These are phyloP conservation scores for Eupithecia subfuscata DNA, from an alignment of 2,888 invertebrate genomes.

Conservation along the genomic window DNA sequence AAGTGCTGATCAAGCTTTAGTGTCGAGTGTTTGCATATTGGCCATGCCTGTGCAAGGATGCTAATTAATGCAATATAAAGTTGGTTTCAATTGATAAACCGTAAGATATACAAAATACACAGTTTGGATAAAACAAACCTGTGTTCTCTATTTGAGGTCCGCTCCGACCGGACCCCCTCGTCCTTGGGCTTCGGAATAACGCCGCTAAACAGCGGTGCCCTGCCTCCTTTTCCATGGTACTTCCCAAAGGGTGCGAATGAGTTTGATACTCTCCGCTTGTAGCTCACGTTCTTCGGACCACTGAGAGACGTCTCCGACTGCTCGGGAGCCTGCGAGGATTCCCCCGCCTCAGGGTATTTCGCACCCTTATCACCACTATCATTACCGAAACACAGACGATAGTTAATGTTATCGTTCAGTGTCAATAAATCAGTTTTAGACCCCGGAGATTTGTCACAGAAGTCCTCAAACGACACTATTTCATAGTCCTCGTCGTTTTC, in stretches of 20 bases:
- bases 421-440: conserved; percentile 82
- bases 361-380: conserved; percentile 58
- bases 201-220: conserved; percentile 68
- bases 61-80: neutral
- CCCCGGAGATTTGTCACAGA: conserved; percentile 82
- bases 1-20: neutral
- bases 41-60: neutral
- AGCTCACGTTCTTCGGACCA: conserved; percentile 65
- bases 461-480: conserved; percentile 85
- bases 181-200: conserved; percentile 67
- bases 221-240: conserved; percentile 57
- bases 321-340: conserved; percentile 65
- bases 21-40: neutral
- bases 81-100: neutral
- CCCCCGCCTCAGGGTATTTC: conserved; percentile 66
- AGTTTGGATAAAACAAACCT: conserved; percentile 54
- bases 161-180: conserved; percentile 64
- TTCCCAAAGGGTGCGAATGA: conserved; percentile 75
- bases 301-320: conserved; percentile 75
- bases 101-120: conserved; percentile 21
- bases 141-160: conserved; percentile 63
- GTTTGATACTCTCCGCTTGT: conserved; percentile 64
- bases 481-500: conserved; percentile 78
- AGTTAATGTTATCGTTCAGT: conserved; percentile 81
- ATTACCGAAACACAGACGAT: conserved; percentile 70